phyloP scores from a whole-genome alignment of 2,113 vertebrate species.

The Phrynosoma platyrhinos region DNA sequence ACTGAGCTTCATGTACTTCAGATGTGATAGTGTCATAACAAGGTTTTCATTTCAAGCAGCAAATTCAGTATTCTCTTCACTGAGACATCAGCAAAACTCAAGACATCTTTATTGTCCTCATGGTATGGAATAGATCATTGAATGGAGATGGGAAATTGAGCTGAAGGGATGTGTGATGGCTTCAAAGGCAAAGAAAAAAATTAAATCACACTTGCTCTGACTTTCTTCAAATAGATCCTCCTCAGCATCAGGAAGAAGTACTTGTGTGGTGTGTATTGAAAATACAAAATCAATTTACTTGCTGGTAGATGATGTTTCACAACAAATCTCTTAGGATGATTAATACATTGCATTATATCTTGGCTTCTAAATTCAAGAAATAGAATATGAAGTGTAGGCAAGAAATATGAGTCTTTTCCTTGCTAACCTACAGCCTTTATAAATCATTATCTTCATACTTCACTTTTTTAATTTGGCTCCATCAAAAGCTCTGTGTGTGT shows the following conservation, averaged over 20 bases:
- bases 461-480: conserved; percentile 69
- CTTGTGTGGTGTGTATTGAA: conserved; percentile 9
- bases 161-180: conserved; percentile 12
- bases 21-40: conserved; percentile 2
- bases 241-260: conserved; percentile 19
- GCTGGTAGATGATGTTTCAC: conserved; percentile 51
- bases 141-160: rapidly evolving
- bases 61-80: conserved; percentile 22
- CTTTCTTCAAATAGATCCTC: conserved; percentile 41
- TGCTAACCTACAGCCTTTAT: conserved; percentile 53
- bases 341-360: conserved; percentile 63
- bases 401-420: conserved; percentile 61
- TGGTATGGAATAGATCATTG: not conserved
- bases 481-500: conserved; percentile 51
- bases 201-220: conserved; percentile 16
- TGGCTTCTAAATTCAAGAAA: conserved; percentile 68
- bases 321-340: conserved; percentile 67
- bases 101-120: conserved; percentile 30
- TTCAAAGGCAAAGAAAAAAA: conserved; percentile 25
- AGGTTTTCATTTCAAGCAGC: conserved; percentile 36
- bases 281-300: conserved; percentile 59
- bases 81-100: conserved; percentile 2
- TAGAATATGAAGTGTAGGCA: conserved; percentile 48
- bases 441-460: conserved; percentile 63
- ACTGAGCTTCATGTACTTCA: conserved; percentile 21